Evolutionary conservation across 2,888 invertebrate species (phyloP), one percentile per base, ranked within the genome.

Genomic region (Eumerus sabulonum): DNA sequence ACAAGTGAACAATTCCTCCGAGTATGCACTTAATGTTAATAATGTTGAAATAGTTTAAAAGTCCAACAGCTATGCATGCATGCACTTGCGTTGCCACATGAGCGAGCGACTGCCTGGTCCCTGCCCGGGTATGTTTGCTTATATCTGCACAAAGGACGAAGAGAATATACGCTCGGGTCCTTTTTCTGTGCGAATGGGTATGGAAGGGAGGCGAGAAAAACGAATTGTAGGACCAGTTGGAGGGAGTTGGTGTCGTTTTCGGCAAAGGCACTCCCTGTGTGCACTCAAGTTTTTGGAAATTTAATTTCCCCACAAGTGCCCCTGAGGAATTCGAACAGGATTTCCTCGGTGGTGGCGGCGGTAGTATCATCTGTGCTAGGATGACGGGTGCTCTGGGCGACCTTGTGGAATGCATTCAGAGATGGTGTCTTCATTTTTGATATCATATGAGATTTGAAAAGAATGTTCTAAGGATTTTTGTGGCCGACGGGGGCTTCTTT

Each of bases 31-130:
- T 53, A 60, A 51, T 51, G 64, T 63, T 63, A 62, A 63, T 71
- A 66, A 54, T 66, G 54, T 62, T 74, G 62, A 17, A 74, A 67
- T 67, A 74, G 62, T 74, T 68, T 74, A 59, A 67, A 74, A 62
- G 74, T 74, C 67, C 73, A 74, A 54, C 60, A 67, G 66, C 73
- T 48, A 54, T 63, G 56, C 57, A 51, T 51, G 27, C 57, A 50
- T 56, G 57, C 38, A 56, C 40, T 40, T 40, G 40, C 40, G 40
- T 40, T 40, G n/a, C 40, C 27, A 27, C 27, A 27, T 27, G 2
- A 2, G 3, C 7, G 27, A 27, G 27, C 7, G 27, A 4, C 27
- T 14, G 42, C 38, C 9, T 27, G 53, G 27, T 27, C 16, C 16
- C 40, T 38, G 48, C 16, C 38, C 9, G 0, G 13, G n/a, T 51